These are phyloP conservation scores for Trichogramma dendrolimi DNA, from an alignment of 2,888 invertebrate genomes.

Conservation along the genomic window DNA sequence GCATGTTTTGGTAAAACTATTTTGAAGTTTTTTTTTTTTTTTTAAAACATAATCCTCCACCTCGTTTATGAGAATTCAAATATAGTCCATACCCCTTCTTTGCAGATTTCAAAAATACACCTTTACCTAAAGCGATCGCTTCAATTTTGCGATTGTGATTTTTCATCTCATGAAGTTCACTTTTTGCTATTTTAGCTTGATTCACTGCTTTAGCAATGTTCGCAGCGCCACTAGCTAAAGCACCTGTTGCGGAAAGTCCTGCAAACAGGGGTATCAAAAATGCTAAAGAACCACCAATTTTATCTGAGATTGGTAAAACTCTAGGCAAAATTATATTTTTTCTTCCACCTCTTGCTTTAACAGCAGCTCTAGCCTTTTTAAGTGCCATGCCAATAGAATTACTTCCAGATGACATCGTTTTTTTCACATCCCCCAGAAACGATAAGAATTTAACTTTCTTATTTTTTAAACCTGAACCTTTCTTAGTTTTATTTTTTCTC, in stretches of 20 bases:
- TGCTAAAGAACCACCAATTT: conserved; percentile 35
- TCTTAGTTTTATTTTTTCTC: too few relatives aligned
- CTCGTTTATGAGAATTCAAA: too few relatives aligned
- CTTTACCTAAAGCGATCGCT: conserved; percentile 39
- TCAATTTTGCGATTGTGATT: conserved; percentile 47
- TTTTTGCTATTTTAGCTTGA: conserved; percentile 39
- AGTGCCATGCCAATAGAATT: conserved; percentile 22
- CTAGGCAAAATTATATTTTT: conserved; percentile 20
- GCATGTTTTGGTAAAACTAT: too few relatives aligned
- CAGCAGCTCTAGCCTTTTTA: conserved; percentile 22
- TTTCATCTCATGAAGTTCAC: conserved; percentile 38
- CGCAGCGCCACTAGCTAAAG: conserved; percentile 43
- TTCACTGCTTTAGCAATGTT: conserved; percentile 45
- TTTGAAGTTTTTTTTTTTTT: too few relatives aligned
- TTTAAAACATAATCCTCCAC: too few relatives aligned
- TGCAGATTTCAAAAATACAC: conserved; percentile 25
- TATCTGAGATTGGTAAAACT: conserved; percentile 25
- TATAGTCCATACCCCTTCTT: conserved; percentile 4
- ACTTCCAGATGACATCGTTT: too few relatives aligned
- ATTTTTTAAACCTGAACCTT: too few relatives aligned
- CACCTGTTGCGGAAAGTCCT: conserved; percentile 36
- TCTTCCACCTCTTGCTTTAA: conserved; percentile 24
- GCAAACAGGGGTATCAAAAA: conserved; percentile 36
- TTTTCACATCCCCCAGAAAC: too few relatives aligned
- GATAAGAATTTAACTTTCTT: too few relatives aligned